Conservation (phyloP, 2,888 invertebrate genomes). For the Perithous albicinctus region DNA sequence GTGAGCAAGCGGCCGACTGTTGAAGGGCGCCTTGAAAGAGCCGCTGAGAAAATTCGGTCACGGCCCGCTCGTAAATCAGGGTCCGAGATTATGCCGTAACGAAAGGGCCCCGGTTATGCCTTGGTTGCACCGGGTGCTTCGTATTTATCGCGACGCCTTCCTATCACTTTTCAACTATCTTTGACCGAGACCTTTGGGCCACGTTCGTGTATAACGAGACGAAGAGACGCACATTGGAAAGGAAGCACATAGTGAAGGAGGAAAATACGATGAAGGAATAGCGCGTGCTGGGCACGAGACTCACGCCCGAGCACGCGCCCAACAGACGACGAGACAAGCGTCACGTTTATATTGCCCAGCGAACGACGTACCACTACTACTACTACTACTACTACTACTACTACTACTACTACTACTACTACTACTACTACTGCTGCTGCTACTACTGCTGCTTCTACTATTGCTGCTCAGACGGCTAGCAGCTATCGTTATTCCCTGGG, state of each 20-base stretch:
- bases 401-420: too few relatives aligned
- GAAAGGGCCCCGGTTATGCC: slow-evolving; percentile 46
- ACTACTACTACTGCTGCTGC: slow-evolving; percentile 25
- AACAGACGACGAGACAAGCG: slow-evolving; percentile 33
- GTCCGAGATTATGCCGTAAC: slow-evolving; percentile 31
- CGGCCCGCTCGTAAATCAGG: slow-evolving; percentile 65
- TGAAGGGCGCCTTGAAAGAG: slow-evolving; percentile 55
- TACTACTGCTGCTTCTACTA: slow-evolving; percentile 43
- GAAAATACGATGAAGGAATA: background rate
- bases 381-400: slow-evolving; percentile 33
- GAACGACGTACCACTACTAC: slow-evolving; percentile 53
- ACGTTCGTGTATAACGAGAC: background rate
- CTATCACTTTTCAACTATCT: slow-evolving; percentile 44
- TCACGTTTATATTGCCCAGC: slow-evolving; percentile 38
- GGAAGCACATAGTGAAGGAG: background rate
- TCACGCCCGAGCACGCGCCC: slow-evolving; percentile 30
- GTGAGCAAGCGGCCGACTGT: slow-evolving; percentile 1
- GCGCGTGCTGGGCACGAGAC: slow-evolving; percentile 41
- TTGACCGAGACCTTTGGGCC: slow-evolving; percentile 41
- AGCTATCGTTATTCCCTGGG: slow-evolving; percentile 67
- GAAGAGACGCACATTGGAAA: background rate
- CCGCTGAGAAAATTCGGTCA: slow-evolving; percentile 67
- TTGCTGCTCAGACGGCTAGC: slow-evolving; percentile 24
- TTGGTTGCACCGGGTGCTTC: slow-evolving; percentile 1
- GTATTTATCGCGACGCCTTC: background rate